Conservation (phyloP, 2,888 invertebrate species). For the Lithosia quadra region DNA sequence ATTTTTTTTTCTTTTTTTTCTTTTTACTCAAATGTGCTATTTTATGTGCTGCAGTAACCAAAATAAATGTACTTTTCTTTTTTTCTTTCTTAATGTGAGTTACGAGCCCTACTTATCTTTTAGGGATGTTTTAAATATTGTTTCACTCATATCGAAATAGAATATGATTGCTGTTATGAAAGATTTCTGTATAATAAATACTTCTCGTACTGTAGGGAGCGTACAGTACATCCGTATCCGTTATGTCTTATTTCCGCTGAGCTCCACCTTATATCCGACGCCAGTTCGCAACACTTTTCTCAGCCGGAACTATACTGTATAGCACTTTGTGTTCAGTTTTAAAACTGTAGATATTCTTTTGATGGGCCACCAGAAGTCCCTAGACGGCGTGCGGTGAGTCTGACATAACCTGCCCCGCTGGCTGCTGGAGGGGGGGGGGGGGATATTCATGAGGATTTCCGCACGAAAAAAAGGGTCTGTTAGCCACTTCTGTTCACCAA, state of each 20-base stretch:
- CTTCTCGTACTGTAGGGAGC: not conserved
- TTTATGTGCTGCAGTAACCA: too few relatives aligned
- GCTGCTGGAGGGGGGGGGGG: too few relatives aligned
- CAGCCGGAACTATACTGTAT: not conserved
- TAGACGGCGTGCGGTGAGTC: too few relatives aligned
- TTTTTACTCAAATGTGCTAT: too few relatives aligned
- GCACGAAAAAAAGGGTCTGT: too few relatives aligned
- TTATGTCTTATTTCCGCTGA: constrained; percentile 31
- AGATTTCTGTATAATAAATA: not conserved
- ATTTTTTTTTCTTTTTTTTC: too few relatives aligned
- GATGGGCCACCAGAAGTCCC: too few relatives aligned
- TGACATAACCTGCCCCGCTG: too few relatives aligned
- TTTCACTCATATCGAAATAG: not conserved
- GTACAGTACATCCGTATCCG: constrained; percentile 20
- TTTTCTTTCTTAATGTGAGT: too few relatives aligned
- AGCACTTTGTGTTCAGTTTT: not conserved
- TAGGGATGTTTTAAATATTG: not conserved
- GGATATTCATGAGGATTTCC: too few relatives aligned
- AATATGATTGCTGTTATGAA: not conserved
- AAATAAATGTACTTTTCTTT: too few relatives aligned
- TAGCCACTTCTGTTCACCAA: too few relatives aligned
- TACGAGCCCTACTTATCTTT: not conserved
- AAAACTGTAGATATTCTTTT: not conserved
- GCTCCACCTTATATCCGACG: constrained; percentile 40
- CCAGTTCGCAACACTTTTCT: not conserved